Evolutionary conservation across 2,888 invertebrate genomes (phyloP).

Genomic region (Polydrusus cervinus): DNA sequence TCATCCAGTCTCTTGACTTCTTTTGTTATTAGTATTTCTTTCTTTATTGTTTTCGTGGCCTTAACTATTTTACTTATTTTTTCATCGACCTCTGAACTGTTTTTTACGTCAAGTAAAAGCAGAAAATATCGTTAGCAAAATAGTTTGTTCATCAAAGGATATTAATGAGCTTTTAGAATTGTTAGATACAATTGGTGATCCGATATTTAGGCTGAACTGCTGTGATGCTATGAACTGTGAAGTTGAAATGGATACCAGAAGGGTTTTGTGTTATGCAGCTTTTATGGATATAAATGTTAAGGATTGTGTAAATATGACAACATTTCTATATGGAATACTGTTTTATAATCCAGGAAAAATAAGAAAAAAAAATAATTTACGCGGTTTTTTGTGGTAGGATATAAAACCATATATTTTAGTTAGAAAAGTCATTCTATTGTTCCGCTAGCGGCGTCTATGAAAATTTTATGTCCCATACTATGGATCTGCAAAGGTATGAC

Average conservation of each 20-base stretch:
- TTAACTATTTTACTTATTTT: too few species aligned
- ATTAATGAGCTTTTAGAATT: constrained; percentile 68
- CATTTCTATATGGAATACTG: too few species aligned
- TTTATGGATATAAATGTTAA: constrained; percentile 42
- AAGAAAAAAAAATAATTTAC: too few species aligned
- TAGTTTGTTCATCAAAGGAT: constrained; percentile 62
- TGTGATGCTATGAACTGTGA: constrained; percentile 61
- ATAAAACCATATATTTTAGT: too few species aligned
- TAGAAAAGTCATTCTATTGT: too few species aligned
- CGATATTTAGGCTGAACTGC: constrained; percentile 70
- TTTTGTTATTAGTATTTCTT: not conserved
- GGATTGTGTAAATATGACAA: constrained; percentile 40
- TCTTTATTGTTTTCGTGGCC: not conserved
- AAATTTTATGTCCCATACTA: too few species aligned
- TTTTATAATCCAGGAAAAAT: too few species aligned
- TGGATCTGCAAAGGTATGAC: too few species aligned
- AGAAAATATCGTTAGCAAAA: constrained; percentile 65
- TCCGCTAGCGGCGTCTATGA: too few species aligned
- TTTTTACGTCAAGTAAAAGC: constrained; percentile 67
- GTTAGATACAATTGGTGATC: constrained; percentile 70
- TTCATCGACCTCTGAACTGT: not conserved
- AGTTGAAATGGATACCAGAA: constrained; percentile 56
- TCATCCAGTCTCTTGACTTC: not conserved
- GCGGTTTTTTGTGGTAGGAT: too few species aligned
- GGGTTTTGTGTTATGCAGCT: constrained; percentile 61